Conservation (phyloP, 1,140 invertebrate genomes). For the Berghia stephanieae region DNA sequence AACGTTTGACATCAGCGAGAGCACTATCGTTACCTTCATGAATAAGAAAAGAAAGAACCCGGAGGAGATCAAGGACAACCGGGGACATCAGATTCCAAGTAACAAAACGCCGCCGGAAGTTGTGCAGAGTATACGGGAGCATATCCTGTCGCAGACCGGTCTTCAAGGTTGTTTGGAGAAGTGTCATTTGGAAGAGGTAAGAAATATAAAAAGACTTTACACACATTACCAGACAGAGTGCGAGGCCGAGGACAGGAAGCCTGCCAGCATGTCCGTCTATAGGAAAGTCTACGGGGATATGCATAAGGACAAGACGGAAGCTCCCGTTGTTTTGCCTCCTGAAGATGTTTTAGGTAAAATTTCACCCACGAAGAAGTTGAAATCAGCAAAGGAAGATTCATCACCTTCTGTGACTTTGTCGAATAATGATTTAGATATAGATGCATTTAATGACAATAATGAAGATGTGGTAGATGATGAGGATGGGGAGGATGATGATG, state of each 20-base stretch:
- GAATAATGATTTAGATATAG: too few species aligned
- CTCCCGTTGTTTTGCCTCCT: conserved; percentile 11
- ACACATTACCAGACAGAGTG: conserved; percentile 20
- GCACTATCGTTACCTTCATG: conserved; percentile 29
- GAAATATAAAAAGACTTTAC: conserved; percentile 23
- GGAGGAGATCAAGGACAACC: conserved; percentile 3
- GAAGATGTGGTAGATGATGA: too few species aligned
- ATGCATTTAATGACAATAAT: too few species aligned
- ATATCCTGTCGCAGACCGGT: conserved; percentile 23
- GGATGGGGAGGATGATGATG: too few species aligned
- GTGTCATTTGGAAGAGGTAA: background rate
- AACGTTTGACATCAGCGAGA: conserved; percentile 28
- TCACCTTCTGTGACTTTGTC: too few species aligned
- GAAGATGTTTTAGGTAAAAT: background rate
- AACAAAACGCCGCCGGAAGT: conserved; percentile 20
- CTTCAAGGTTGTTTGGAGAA: conserved; percentile 3
- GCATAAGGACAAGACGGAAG: conserved; percentile 15
- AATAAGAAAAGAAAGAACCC: conserved; percentile 19
- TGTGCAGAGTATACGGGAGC: conserved; percentile 14
- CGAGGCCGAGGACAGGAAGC: conserved; percentile 1
- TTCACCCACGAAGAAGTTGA: background rate
- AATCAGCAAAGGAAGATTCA: background rate
- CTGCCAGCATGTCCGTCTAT: conserved; percentile 29
- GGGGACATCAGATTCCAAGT: conserved; percentile 20
- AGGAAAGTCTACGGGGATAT: conserved; percentile 21